Percentiles rank a stretch among this genome's conserved stretches.
phyloP scores from a whole-genome alignment of 2,113 vertebrate genomes.

The Pedionomus torquatus region DNA sequence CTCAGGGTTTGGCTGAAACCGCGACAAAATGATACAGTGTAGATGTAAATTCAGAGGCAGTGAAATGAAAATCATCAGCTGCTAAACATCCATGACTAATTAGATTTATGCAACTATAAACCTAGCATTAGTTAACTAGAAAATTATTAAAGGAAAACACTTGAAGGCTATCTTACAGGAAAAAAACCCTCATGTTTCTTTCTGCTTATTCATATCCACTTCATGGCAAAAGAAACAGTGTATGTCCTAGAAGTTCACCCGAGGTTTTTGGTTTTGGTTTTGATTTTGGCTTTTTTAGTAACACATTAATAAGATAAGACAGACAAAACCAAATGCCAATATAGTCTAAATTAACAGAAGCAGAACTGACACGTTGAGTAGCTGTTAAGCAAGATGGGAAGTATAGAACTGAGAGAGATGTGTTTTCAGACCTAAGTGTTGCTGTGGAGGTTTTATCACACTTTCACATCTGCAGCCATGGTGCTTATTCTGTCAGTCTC shows the following conservation, averaged over 20 bases:
- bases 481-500: neutral
- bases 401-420: neutral
- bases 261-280: neutral
- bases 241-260: neutral
- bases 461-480: neutral
- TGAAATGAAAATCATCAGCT: neutral
- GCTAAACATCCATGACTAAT: neutral
- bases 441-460: neutral
- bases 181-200: neutral
- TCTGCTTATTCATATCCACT: neutral
- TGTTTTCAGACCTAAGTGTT: neutral
- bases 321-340: neutral
- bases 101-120: neutral
- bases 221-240: neutral
- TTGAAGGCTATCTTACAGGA: neutral
- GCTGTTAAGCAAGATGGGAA: neutral
- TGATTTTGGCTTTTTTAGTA: neutral
- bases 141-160: neutral
- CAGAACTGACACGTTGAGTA: neutral
- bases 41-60: neutral
- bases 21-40: no score
- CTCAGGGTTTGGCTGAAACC: no score
- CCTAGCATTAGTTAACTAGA: neutral
- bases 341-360: neutral
- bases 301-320: neutral